Base-by-base conservation (phyloP, 2,797 vertebrate genomes). In the Periparus ater region DNA sequence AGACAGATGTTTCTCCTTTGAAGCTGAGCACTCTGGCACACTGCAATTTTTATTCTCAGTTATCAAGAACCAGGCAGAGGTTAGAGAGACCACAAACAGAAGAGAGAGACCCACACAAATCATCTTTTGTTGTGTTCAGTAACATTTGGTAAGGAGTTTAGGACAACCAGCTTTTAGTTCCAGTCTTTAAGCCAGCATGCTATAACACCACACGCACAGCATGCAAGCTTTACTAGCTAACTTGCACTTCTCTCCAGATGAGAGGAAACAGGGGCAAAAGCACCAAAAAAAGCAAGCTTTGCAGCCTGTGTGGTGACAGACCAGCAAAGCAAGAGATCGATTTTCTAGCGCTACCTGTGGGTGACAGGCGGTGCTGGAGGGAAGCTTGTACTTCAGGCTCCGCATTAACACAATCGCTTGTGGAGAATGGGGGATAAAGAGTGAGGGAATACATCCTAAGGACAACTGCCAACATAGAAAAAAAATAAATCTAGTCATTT, bases 1-100 rank as follows among this genome's bases (percentile, higher is more conserved):
- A 86, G 82, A 72, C 32, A 91, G 57, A 85, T 42, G 38, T 60
- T 92, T 92, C 58, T 53, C 45, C 63, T 77, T 51, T 40, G 85
- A 79, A 93, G 92, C 1, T 23, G 53, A 82, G 57, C 32, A 27
- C 48, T 87, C 3, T 0, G 26, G n/a, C 84, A 82, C 53, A 21
- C 23, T 42, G 68, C 48, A 77, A 22, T 76, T 51, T 77, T 81
- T 38, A 17, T 68, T 86, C 66, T 47, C 36, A 21, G 62, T 66
- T 79, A 66, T 7, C 30, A 81, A 61, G 23, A 93, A 30, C n/a
- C 48, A 92, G 63, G 30, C 54, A 91, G 60, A 93, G 48, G 86
- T 72, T 68, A 94, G 70, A 71, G 66, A 84, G 34, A 94, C 58
- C 76, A 88, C 58, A 94, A 83, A 57, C 45, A 67, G 48, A 78